These are phyloP conservation scores for Chloroclystis v-ata DNA, from an alignment of 2,888 invertebrate genomes.

Conservation along the genomic window DNA sequence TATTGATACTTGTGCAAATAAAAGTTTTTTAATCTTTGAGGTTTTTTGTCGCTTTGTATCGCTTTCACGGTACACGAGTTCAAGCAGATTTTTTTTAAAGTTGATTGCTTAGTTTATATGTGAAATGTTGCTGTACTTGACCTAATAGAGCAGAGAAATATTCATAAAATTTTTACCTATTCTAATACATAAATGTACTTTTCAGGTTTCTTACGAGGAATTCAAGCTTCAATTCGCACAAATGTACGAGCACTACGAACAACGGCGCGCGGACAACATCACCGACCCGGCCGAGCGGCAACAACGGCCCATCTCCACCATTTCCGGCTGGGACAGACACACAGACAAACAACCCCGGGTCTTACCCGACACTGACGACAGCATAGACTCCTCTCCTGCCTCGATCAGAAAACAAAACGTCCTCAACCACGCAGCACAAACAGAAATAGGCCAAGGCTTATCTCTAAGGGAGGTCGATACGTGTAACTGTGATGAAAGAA, in stretches of 20 bases:
- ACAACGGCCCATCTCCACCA: constrained; percentile 96
- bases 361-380: constrained; percentile 40
- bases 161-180: too few relatives aligned
- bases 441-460: constrained; percentile 66
- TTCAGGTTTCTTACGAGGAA: constrained; percentile 96
- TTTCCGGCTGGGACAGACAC: constrained; percentile 93
- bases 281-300: constrained; percentile 96
- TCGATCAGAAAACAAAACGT: constrained; percentile 46
- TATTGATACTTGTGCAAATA: too few relatives aligned
- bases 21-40: too few relatives aligned
- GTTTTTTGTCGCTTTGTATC: too few relatives aligned
- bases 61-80: too few relatives aligned
- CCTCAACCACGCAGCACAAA: constrained; percentile 68
- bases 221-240: constrained; percentile 98
- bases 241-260: constrained; percentile 97
- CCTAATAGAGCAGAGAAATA: too few relatives aligned
- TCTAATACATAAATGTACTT: too few relatives aligned
- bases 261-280: constrained; percentile 95
- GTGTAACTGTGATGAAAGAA: constrained; percentile 61
- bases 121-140: too few relatives aligned
- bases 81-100: too few relatives aligned
- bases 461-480: constrained; percentile 65
- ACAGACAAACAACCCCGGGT: constrained; percentile 36
- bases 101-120: too few relatives aligned
- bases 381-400: constrained; percentile 39